Conservation (phyloP, 2,797 vertebrate genomes). For the Nyctibius grandis region DNA sequence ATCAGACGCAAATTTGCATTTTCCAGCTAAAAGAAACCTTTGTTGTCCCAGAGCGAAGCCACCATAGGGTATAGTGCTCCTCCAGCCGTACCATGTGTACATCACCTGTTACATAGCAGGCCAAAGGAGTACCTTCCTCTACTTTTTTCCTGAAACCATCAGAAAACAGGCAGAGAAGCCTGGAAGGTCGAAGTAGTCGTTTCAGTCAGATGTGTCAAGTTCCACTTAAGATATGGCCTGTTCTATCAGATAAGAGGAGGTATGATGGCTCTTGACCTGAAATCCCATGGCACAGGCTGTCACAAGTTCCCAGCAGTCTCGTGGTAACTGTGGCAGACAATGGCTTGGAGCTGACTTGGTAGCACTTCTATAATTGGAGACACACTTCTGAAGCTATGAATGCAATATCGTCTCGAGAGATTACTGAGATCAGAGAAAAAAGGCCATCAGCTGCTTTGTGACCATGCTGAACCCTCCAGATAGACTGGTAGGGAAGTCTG, state of each 20-base stretch:
- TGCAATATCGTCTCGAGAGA: not conserved
- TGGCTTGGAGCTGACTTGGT: not conserved
- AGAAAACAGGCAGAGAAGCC: not conserved
- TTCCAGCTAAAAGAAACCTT: not conserved
- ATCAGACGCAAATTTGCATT: not conserved
- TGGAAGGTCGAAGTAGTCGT: not conserved
- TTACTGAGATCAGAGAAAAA: not conserved
- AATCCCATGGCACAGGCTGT: not conserved
- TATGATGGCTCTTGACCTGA: not conserved
- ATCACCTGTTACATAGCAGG: not conserved
- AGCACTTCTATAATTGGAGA: not conserved
- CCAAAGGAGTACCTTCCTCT: not conserved
- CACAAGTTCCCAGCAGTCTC: not conserved
- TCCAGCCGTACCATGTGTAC: fast-evolving
- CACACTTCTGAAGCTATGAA: not conserved
- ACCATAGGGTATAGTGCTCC: fast-evolving
- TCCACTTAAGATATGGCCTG: not conserved
- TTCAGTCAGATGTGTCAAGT: not conserved
- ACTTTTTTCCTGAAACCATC: not conserved
- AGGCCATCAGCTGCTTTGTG: not conserved
- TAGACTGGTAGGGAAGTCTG: not conserved
- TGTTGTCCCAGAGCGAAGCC: not conserved
- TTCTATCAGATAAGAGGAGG: not conserved
- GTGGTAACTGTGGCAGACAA: not conserved
- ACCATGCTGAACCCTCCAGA: not conserved